Evolutionary conservation across 2,888 invertebrate genomes (phyloP).

Genomic region (Spodoptera exigua): DNA sequence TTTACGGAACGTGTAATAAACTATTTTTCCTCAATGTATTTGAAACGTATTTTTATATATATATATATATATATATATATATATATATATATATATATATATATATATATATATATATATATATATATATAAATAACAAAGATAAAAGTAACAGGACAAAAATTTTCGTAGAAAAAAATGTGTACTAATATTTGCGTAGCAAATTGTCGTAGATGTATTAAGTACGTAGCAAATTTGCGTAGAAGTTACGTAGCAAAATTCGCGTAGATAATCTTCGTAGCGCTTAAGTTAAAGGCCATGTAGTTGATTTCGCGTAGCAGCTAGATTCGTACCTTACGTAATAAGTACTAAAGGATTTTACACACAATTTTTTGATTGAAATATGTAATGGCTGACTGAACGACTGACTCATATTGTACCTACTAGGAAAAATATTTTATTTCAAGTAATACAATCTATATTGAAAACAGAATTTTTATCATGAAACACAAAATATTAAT

Average conservation of each 20-base stretch:
- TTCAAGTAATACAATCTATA: slow-evolving; percentile 30
- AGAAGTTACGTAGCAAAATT: slow-evolving; percentile 4
- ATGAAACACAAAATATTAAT: slow-evolving; percentile 80
- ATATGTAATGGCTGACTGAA: neutral
- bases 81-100: no score
- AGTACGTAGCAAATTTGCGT: slow-evolving; percentile 9
- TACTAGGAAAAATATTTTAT: slow-evolving; percentile 1
- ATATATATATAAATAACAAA: neutral
- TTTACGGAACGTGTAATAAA: slow-evolving; percentile 8
- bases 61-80: no score
- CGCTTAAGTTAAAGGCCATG: slow-evolving; percentile 34
- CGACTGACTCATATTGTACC: slow-evolving; percentile 9
- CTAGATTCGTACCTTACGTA: neutral
- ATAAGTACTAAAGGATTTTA: no score
- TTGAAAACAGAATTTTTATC: slow-evolving; percentile 72
- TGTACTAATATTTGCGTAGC: no score
- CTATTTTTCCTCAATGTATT: slow-evolving; percentile 36
- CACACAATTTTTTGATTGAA: no score
- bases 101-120: no score
- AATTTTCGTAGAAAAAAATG: no score
- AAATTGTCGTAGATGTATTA: slow-evolving; percentile 6
- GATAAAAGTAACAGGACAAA: no score
- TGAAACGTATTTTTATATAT: neutral
- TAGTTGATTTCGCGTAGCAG: slow-evolving; percentile 43
- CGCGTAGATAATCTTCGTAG: slow-evolving; percentile 28